Evolutionary conservation across 2,888 invertebrate species (phyloP).

Genomic region (Zelleria hepariella): DNA sequence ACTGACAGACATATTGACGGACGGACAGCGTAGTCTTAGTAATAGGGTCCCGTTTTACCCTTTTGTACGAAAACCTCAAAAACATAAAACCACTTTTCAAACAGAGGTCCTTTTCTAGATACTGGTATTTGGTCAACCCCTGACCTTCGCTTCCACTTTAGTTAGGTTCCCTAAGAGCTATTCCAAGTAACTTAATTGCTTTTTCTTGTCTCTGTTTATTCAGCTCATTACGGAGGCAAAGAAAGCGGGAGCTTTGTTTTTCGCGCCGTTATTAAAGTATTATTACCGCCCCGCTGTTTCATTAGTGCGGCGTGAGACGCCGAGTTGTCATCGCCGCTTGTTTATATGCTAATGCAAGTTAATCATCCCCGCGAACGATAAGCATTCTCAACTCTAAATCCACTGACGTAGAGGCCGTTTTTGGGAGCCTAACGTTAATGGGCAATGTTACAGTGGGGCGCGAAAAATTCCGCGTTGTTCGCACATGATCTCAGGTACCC

Average conservation of each 20-base stretch:
- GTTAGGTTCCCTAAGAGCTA: background rate
- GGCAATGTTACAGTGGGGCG: background rate
- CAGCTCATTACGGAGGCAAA: background rate
- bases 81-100: too few relatives aligned
- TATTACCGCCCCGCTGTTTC: slow-evolving; percentile 25
- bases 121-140: too few relatives aligned
- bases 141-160: background rate
- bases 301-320: slow-evolving; percentile 30
- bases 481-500: background rate
- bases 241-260: background rate
- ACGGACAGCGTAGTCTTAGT: too few relatives aligned
- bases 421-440: background rate
- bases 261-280: background rate
- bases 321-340: slow-evolving; percentile 34
- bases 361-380: background rate
- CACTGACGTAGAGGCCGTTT: background rate
- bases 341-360: slow-evolving; percentile 50
- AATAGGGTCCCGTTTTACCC: too few relatives aligned
- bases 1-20: too few relatives aligned
- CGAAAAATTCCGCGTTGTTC: background rate
- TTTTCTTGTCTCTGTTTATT: background rate
- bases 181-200: background rate
- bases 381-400: background rate
- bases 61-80: too few relatives aligned
- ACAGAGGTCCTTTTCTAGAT: too few relatives aligned